Conservation (phyloP, 30 jellyfish, hydroid and myxozoan genomes). For the Aurelia aurita complex sp. Pacific region DNA sequence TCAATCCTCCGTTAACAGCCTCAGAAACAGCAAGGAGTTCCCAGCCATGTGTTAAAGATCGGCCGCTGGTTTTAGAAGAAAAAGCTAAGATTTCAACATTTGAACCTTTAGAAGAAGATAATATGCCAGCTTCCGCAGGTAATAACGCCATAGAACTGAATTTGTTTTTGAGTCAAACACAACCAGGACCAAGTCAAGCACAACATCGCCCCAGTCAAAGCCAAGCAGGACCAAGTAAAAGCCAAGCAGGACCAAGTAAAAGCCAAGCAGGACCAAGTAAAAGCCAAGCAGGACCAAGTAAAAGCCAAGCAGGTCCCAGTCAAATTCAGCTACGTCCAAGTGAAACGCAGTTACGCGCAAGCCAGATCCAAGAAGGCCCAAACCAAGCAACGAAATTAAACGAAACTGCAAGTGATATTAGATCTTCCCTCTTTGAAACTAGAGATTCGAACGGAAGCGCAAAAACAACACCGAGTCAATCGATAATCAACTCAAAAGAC, state of each 20-base stretch:
- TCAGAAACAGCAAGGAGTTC: not conserved
- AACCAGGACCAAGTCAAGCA: conserved; percentile 13
- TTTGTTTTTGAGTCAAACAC: conserved; percentile 48
- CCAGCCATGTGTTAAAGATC: not conserved
- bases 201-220: not conserved
- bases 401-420: not conserved
- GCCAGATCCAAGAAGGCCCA: not conserved
- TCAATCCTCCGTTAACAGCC: conserved; percentile 28
- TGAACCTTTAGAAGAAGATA: not conserved
- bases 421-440: not conserved
- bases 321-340: not conserved
- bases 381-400: not conserved
- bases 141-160: not conserved
- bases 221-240: not conserved
- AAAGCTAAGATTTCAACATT: not conserved
- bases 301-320: not conserved
- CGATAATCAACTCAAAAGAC: not conserved
- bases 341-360: not conserved
- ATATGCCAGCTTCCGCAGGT: not conserved
- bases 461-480: conserved; percentile 32
- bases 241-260: not conserved
- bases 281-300: not conserved
- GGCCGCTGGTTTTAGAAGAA: not conserved
- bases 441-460: not conserved
- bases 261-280: not conserved